phyloP scores from a whole-genome alignment of 2,888 invertebrate species.

The Drosophila differens region DNA sequence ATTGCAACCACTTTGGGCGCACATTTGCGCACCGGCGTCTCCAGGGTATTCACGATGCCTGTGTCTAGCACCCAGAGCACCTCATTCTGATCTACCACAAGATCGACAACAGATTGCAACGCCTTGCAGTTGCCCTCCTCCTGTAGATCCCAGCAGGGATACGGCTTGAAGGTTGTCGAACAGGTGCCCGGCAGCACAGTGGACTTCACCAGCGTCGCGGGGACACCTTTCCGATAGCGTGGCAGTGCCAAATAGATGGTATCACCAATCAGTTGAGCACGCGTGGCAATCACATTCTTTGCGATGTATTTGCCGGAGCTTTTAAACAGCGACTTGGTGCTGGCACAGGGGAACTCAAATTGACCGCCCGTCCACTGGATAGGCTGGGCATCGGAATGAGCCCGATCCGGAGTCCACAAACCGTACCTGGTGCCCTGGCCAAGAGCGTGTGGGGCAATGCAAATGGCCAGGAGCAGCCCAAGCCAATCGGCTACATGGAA shows the following conservation, averaged over 20 bases:
- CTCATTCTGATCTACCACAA: constrained; percentile 88
- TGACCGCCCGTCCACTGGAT: constrained; percentile 86
- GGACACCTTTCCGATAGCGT: constrained; percentile 88
- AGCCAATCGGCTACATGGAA: constrained; percentile 34
- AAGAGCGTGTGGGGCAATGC: not conserved
- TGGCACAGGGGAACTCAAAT: constrained; percentile 86
- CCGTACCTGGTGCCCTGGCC: constrained; percentile 81
- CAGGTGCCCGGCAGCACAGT: constrained; percentile 86
- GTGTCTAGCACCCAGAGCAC: constrained; percentile 91
- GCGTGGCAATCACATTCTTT: constrained; percentile 88
- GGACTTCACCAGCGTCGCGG: constrained; percentile 88
- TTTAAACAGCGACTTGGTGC: constrained; percentile 87
- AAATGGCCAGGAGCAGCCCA: constrained; percentile 37
- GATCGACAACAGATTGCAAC: constrained; percentile 90
- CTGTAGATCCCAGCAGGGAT: constrained; percentile 88
- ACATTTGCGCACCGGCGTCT: constrained; percentile 88
- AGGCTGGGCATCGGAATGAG: constrained; percentile 69
- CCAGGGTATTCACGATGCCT: constrained; percentile 89
- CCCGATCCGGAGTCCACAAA: constrained; percentile 76
- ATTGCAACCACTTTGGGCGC: constrained; percentile 90
- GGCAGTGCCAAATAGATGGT: constrained; percentile 87
- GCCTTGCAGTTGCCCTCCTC: constrained; percentile 88
- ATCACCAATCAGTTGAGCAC: constrained; percentile 87
- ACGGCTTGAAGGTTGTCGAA: constrained; percentile 87
- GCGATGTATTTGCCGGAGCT: constrained; percentile 87